Evolutionary conservation across 2,113 vertebrate genomes (phyloP).

Genomic region (Microcebus tavaratra): DNA sequence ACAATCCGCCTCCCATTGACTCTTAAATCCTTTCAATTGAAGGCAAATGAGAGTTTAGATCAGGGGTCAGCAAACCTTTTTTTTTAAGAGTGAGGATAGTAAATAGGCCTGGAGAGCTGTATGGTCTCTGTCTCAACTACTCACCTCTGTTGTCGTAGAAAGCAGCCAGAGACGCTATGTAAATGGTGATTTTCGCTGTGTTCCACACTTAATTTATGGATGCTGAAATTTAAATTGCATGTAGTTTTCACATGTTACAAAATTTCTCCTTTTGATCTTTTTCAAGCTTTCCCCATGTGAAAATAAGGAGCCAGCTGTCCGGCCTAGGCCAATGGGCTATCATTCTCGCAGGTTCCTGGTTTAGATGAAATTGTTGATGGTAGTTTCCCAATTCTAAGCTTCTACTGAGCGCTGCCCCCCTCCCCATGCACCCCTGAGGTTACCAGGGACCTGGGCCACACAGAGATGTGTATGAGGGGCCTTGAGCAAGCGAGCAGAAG

Average conservation of each 20-base stretch:
- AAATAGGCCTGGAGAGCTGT: background rate
- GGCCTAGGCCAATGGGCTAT: background rate
- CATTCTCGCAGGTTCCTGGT: background rate
- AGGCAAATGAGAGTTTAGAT: background rate
- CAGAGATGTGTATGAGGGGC: background rate
- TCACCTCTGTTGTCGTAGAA: background rate
- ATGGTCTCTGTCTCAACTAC: background rate
- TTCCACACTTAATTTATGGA: background rate
- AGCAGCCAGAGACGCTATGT: fast-evolving
- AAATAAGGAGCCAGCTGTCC: background rate
- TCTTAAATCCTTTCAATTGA: background rate
- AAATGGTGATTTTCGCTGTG: fast-evolving
- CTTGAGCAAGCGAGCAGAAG: background rate
- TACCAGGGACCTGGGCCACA: background rate
- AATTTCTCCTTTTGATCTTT: background rate
- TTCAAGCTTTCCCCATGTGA: background rate
- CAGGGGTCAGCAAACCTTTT: background rate
- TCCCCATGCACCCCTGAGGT: background rate
- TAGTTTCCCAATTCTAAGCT: background rate
- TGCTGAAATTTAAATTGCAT: background rate
- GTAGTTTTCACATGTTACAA: background rate
- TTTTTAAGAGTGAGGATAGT: background rate
- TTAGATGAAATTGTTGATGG: background rate
- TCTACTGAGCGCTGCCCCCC: background rate
- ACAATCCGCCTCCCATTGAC: background rate